Conservation (phyloP, 1,140 invertebrate species). For the Macrobrachium rosenbergii region DNA sequence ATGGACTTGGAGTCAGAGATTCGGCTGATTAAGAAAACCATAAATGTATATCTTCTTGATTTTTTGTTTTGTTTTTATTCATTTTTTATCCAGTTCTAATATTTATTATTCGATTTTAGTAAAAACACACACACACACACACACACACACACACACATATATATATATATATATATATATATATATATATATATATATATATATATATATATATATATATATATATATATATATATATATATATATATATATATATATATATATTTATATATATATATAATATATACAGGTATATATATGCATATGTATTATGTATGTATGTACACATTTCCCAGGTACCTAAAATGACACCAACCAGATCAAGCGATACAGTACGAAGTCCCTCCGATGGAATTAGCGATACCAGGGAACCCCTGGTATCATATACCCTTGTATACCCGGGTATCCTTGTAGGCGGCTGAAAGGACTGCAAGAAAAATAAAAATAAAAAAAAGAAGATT, state of each 20-base stretch:
- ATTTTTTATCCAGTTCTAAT: background rate
- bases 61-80: slow-evolving; percentile 6
- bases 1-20: no score
- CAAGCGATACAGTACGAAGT: no score
- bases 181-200: slow-evolving; percentile 28
- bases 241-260: slow-evolving; percentile 33
- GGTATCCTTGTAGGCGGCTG: no score
- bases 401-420: no score
- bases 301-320: no score
- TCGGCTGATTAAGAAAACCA: no score
- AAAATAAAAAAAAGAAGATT: no score
- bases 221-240: slow-evolving; percentile 15
- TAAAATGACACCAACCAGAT: no score
- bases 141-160: slow-evolving; percentile 6
- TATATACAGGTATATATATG: no score
- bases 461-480: no score
- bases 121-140: background rate
- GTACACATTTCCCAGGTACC: background rate
- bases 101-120: background rate
- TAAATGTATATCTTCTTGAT: background rate
- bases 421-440: no score
- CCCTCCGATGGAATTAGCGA: no score
- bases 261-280: slow-evolving; percentile 37
- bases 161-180: slow-evolving; percentile 19
- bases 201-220: background rate